Base-by-base conservation (phyloP, 2,888 invertebrate genomes). In the Aphidius colemani region DNA sequence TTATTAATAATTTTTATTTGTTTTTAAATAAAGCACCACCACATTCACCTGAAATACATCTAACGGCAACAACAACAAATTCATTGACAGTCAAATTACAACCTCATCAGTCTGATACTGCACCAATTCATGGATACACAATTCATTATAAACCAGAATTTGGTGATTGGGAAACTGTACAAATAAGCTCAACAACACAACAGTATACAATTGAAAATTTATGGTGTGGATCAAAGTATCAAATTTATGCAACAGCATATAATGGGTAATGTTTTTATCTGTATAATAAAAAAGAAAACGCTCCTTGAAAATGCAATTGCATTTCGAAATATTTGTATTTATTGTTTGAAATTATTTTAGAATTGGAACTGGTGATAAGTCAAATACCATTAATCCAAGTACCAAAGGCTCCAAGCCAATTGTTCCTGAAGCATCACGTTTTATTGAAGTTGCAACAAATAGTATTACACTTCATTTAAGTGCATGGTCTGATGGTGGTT, bases 361-460 rank as follows among this genome's bases (percentile, higher is more conserved):
- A 74, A 95, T 96, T 84, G 96, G 96, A 70, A 93, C 94, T 43
- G 96, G 96, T 61, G 94, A 94, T 78, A 90, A 92, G 1, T 96
- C 95, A 0, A 94, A 95, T 77, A 92, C 92, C 68, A 85, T 96
- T 63, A 94, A 93, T 74, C 93, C 94, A 0, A 89, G 93, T 72
- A 96, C 96, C 0, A 93, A 95, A 74, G 96, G 97, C 71, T 93
- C 94, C 70, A 96, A 95, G 83, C 97, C 98, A 3, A 92, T 95
- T 50, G 90, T 94, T 63, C 96, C 97, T 0, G 92, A 93, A 80
- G 95, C 95, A 63, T 90, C 91, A 5, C 90, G 94, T 80, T 94
- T 97, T 82, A 92, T 98, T 80, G 93, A 94, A 79, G 93, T 95
- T 1, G 95, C 95, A 40, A 92, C 94, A n/a, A 95, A 94, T 69